Evolutionary conservation across 37 sponge, comb jelly and placozoan species (phyloP), one percentile per base, ranked within the genome.

Genomic region (Aplysina aerophoba): DNA sequence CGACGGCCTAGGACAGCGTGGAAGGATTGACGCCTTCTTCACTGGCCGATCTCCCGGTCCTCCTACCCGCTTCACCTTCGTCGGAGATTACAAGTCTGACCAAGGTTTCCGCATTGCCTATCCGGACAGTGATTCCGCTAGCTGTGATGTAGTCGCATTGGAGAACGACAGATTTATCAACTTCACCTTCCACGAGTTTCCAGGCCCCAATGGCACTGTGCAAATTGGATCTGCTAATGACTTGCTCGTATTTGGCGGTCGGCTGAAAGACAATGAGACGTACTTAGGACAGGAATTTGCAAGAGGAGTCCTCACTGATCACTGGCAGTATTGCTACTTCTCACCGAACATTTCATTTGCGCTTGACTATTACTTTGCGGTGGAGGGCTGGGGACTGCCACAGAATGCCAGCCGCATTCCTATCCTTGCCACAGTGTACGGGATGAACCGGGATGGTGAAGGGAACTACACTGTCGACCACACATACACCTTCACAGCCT

Each of bases 351-450:
- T 19, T 4, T 85, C 89, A 30, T 92, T 62, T 33, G 28, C 31
- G 5, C 21, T 82, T n/a, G 87, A 92, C 59, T 92, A 86, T 60
- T 92, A 89, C 60, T 88, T 86, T 55, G 53, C 82, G 22, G 78
- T 75, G 33, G 78, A 75, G 53, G 54, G 53, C 1, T 75, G 78
- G 78, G 54, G n/a, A 16, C 25, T 40, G 22, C 54, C 78, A 13
- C 37, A 50, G 16, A 53, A 40, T 12, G 54, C n/a, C 41, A 41
- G n/a, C 13, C 54, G 54, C 4, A 44, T 40, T 21, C 78, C 78
- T 4, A 44, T 75, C 14, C n/a, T 53, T 16, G 37, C 37, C 25
- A 75, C 54, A 40, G 78, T 75, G n/a, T 24, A 40, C 3, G 50
- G 50, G 50, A 44, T 44, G 8, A 44, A 44, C 8, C 50, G 8